Percentiles rank a stretch among this genome's conserved stretches.
Evolutionary conservation across 2,113 vertebrate species (phyloP).

Genomic region (Macaca nemestrina): DNA sequence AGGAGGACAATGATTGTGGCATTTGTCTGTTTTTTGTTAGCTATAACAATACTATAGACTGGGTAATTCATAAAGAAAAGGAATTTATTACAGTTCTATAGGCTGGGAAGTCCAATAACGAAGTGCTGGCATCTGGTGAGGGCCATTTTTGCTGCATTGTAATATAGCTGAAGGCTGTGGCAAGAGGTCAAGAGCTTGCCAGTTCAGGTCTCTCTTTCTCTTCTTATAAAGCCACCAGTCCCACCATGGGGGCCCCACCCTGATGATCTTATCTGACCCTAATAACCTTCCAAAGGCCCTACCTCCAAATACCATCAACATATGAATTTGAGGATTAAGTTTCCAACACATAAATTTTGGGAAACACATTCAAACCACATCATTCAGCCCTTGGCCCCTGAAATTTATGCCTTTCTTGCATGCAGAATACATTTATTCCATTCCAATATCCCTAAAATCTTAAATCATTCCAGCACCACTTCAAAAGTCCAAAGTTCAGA

Average conservation of each 20-base stretch:
- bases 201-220: background rate
- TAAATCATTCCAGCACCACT: background rate
- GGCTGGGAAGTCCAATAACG: background rate
- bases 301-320: background rate
- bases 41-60: background rate
- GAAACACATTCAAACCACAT: background rate
- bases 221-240: background rate
- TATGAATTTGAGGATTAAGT: background rate
- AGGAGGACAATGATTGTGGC: background rate
- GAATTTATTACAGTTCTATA: background rate
- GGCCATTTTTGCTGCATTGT: background rate
- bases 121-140: background rate
- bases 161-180: background rate
- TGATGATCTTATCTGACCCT: background rate
- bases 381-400: background rate
- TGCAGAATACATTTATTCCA: background rate
- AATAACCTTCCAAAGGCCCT: background rate
- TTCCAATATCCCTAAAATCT: background rate
- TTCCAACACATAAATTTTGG: background rate
- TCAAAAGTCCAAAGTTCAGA: background rate
- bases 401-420: background rate
- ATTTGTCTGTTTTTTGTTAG: background rate
- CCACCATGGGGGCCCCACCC: background rate
- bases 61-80: background rate
- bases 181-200: background rate